Base-by-base conservation (phyloP, 2,888 invertebrate genomes). In the Thecophora atra region DNA sequence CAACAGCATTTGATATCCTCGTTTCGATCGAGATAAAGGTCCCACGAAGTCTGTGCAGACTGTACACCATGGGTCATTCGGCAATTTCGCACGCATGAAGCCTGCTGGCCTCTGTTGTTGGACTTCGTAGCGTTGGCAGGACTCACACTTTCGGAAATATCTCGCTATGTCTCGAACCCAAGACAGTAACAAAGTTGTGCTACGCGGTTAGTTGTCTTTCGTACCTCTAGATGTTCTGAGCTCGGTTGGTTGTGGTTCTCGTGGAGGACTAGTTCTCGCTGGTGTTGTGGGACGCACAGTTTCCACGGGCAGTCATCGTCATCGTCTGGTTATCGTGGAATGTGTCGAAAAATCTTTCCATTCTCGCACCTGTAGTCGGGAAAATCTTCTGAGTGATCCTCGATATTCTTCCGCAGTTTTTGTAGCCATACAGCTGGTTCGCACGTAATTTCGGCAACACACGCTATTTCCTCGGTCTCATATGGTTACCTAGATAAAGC, bases 131-230 rank as follows among this genome's bases (percentile, higher is more conserved):
- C 15, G 15, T 42, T 56, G 56, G n/a, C 70, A 62, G 24, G 60
- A 42, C 24, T 52, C n/a, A 42, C 70, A 66, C 11, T 24, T 30
- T 15, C 56, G 56, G 2, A 71, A 37, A 17, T 58, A 63, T 11
- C 17, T 54, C 3, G 15, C 44, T 5, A 71, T 19, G 17, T 73
- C 70, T 1, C 66, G 26, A 6, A 47, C 17, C 44, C 54, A 2
- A 70, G 67, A 71, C 71, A 71, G 17, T 68, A 69, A 17, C 71
- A 73, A 0, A 58, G 26, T 8, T 19, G 37, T 2, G 19, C 28
- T 8, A 71, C 19, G 2, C 58, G 56, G 6, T 28, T 15, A 26
- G n/a, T 21, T 5, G 63, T 63, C 21, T 67, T 72, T 17, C 68
- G 62, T n/a, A 21, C 17, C 5, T 11, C 37, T 11, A 37, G 37